Evolutionary conservation across 2,797 vertebrate genomes (phyloP), one percentile per base, ranked within the genome.

Genomic region (Rhinatrema bivittatum): DNA sequence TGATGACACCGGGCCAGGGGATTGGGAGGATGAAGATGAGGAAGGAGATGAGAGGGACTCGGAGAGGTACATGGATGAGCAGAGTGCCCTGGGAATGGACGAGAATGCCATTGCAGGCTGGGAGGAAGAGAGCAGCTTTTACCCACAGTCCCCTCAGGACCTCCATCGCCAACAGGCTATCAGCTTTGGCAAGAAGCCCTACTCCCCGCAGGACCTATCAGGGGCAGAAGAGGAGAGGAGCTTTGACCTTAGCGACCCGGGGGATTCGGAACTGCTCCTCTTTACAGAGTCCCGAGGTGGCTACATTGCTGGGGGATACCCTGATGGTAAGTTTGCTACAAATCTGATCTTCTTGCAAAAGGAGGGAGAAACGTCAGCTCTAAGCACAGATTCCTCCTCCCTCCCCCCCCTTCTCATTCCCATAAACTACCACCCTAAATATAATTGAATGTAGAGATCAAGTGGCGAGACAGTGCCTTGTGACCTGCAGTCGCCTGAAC

Each of bases 61-160:
- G 32, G 28, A 41, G 16, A 60, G 36, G 23, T 72, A 67, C 10
- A 78, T 88, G 82, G 78, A 51, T 1, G 74, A 65, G 2, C 27
- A 74, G 28, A 47, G 37, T 17, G 53, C 40, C 5, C 17, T 54
- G 31, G 31, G 61, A 7, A 3, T 44, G 13, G 40, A 8, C 4
- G 19, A 23, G 12, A 21, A 18, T 5, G 9, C 23, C 7, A 26
- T 40, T 3, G 29, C 14, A 18, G 11, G 36, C 3, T 8, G 46
- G 9, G 29, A 48, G 10, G 22, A 39, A 42, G 9, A 17, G 37
- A 32, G 48, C 10, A 7, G 38, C 14, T 20, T 25, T 5, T 45
- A 20, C 24, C 53, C 19, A 12, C 36, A 39, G 31, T 5, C n/a
- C 47, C 25, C 2, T 25, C 32, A 33, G 43, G 48, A 9, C 57